Evolutionary conservation across 2,888 invertebrate genomes (phyloP).

Genomic region (Cheilosia variabilis): DNA sequence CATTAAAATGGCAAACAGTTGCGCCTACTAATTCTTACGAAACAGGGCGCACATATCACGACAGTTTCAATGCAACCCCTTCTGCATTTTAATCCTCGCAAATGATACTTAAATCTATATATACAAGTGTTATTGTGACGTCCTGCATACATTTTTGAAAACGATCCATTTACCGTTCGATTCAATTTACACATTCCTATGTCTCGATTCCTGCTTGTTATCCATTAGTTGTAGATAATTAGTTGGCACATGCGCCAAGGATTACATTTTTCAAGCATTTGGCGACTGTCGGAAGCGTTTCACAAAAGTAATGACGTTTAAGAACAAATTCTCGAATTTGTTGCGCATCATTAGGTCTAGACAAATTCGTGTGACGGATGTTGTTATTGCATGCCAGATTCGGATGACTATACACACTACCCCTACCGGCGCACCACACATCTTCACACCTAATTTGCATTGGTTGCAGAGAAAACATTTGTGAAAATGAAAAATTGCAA

Average conservation of each 20-base stretch:
- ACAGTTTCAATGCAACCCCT: not conserved
- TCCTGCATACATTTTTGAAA: not conserved
- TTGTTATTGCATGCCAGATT: constrained; percentile 56
- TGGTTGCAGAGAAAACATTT: constrained; percentile 19
- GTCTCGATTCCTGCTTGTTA: constrained; percentile 11
- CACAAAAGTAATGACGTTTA: constrained; percentile 45
- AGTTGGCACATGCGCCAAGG: constrained; percentile 64
- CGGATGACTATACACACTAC: not conserved
- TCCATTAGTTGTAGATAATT: constrained; percentile 50
- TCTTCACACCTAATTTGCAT: constrained; percentile 43
- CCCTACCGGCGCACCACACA: not conserved
- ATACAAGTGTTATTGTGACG: not conserved
- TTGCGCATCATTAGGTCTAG: constrained; percentile 66
- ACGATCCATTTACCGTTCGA: constrained; percentile 5
- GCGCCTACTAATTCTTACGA: not conserved
- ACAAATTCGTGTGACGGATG: constrained; percentile 56
- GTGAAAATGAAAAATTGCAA: constrained; percentile 16
- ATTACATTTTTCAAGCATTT: constrained; percentile 21
- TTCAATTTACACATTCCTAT: constrained; percentile 21
- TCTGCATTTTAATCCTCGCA: not conserved
- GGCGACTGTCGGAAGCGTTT: constrained; percentile 49
- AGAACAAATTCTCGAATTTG: constrained; percentile 32
- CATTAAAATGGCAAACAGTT: not conserved
- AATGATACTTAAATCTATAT: not conserved
- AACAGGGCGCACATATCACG: not conserved